Base-by-base conservation (phyloP, 2,888 invertebrate genomes). In the Amblyteles armatorius region DNA sequence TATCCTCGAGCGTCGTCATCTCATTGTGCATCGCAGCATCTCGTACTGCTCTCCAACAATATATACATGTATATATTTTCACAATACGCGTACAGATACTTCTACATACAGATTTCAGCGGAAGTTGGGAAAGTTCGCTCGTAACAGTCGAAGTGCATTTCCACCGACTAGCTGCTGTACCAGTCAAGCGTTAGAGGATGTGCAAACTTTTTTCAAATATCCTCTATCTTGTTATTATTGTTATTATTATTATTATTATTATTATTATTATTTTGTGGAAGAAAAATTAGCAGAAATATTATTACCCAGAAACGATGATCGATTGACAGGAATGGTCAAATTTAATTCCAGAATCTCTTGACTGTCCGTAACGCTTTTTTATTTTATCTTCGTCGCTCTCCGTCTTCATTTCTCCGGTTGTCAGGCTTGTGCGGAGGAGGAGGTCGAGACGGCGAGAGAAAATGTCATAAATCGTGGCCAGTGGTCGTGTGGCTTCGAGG, bases 401-500 rank as follows among this genome's bases (percentile, higher is more conserved):
- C 11, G 71, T 48, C 60, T 72, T 76, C 57, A 55, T 76, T 71
- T 67, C 19, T 50, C 22, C 11, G 7, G 73, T 69, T 40, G 69
- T 44, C 13, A 16, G 60, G 48, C 50, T 55, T 36, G 7, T 16
- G 33, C 2, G 3, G 19, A 55, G 33, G 19, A 22, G 19, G 63
- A 29, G 26, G 63, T 36, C n/a, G 55, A 55, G 67, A 29, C 16
- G 13, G n/a, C 16, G 52, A 63, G 68, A 74, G 79, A 72, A 68
- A 79, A 79, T 78, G 79, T 79, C 79, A 79, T 85, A 82, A 85
- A 85, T 85, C 82, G 76, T 60, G 71, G 71, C 13, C 60, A 60
- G 67, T 44, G 85, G 76, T 82, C 82, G 78, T 79, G 79, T 82
- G 82, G 80, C 84, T 85, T 82, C 77, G 72, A 83, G 81, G 68